Base-by-base conservation (phyloP, 2,888 invertebrate genomes). In the Hybos culiciformis region DNA sequence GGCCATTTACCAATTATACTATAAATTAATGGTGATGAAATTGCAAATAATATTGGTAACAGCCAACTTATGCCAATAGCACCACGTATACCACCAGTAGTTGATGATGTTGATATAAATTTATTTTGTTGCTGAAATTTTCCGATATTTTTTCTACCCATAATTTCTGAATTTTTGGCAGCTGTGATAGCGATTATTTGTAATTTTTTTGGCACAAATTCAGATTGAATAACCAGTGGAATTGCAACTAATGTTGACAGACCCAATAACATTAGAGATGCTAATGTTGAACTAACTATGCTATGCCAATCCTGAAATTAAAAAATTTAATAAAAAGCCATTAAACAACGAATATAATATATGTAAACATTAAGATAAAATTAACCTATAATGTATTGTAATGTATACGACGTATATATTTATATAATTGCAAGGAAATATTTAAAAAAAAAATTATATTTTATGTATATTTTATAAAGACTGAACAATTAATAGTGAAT, bases 201-300 rank as follows among this genome's bases (percentile, higher is more conserved):
- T 50, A 56, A 56, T 53, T 63, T 62, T 53, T 58, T 58, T 31
- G 65, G 64, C 48, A 61, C 57, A 52, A 66, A 53, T 52, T 66
- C 66, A 11, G 64, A 59, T 54, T 66, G 65, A 42, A 66, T 58
- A 33, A 64, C 62, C 49, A 66, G 49, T 12, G 61, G 59, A 44
- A 66, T 64, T 24, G 66, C 66, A 53, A 67, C 62, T 53, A 67
- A 75, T 29, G 79, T 77, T 7, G 79, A 78, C 60, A 78, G 70
- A 15, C 74, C 76, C 46, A 78, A 65, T 43, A 79, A 65, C 37
- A 79, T 66, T 53, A 77, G 70, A 37, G 75, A 73, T 56, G 79
- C 77, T 53, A 80, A 62, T 43, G 73, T 68, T 51, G 75, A 74
- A 53, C 75, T 73, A 49, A 78, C 69, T 52, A 73, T 67, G 42